Evolutionary conservation across 2,888 invertebrate species (phyloP).

Genomic region (Conchocele bisecta): DNA sequence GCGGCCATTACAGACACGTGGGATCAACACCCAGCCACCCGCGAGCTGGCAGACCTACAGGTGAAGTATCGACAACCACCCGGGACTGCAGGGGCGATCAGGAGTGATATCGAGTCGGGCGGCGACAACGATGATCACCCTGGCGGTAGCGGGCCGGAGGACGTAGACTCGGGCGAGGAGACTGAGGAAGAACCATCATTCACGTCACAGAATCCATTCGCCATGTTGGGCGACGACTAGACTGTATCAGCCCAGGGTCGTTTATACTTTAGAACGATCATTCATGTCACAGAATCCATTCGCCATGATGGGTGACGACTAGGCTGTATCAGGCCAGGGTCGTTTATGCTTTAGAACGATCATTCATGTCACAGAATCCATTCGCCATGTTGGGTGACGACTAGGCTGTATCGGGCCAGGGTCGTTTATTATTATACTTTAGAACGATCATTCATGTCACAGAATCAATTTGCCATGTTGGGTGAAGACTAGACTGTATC

Average conservation of each 20-base stretch:
- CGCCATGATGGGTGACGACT: conserved; percentile 31
- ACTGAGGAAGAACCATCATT: conserved; percentile 71
- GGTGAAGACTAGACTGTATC: conserved; percentile 12
- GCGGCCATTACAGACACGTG: conserved; percentile 86
- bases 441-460: conserved; percentile 8
- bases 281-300: conserved; percentile 34
- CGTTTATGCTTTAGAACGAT: neutral
- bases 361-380: conserved; percentile 27
- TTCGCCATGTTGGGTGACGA: conserved; percentile 38
- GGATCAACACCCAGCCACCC: conserved; percentile 84
- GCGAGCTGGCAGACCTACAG: conserved; percentile 86
- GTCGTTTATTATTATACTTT: neutral
- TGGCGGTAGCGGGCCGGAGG: conserved; percentile 71
- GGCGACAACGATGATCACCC: conserved; percentile 17
- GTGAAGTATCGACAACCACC: conserved; percentile 71
- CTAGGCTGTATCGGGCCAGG: neutral
- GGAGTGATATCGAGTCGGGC: conserved; percentile 34
- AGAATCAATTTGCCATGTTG: conserved; percentile 39
- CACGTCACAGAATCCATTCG: conserved; percentile 41
- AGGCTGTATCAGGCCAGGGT: neutral
- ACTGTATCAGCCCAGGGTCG: too few species aligned
- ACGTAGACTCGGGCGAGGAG: conserved; percentile 59
- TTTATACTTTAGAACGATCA: neutral
- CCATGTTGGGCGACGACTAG: conserved; percentile 12
- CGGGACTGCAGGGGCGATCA: conserved; percentile 86